Conservation (phyloP, 2,888 invertebrate species). For the Andrena minutula region DNA sequence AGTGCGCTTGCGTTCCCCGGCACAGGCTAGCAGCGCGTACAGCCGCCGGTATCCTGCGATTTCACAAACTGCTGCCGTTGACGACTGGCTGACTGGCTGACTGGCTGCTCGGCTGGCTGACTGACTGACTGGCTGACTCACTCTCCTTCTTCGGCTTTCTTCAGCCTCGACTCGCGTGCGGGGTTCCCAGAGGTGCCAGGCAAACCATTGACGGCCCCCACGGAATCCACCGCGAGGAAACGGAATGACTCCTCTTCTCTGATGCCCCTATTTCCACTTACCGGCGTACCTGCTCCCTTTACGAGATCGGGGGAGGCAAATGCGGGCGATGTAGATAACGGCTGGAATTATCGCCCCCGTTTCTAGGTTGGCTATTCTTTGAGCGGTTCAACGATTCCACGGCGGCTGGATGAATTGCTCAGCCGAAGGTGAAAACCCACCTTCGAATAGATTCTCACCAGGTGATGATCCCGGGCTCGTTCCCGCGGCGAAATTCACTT, state of each 20-base stretch:
- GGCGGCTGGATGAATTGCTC: not conserved
- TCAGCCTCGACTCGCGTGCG: constrained; percentile 69
- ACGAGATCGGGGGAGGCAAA: constrained; percentile 8
- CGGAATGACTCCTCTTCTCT: constrained; percentile 8
- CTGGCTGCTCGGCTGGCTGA: constrained; percentile 47
- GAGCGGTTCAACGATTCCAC: not conserved
- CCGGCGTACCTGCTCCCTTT: constrained; percentile 6
- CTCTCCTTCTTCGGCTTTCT: constrained; percentile 44
- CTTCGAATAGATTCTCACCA: not conserved
- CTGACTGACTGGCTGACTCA: constrained; percentile 54
- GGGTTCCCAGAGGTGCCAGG: constrained; percentile 46
- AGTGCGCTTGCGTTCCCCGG: constrained; percentile 78
- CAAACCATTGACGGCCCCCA: not conserved
- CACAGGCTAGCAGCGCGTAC: constrained; percentile 66
- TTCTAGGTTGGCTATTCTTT: not conserved
- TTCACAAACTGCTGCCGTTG: constrained; percentile 73
- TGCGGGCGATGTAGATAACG: constrained; percentile 27
- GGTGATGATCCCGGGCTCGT: not conserved
- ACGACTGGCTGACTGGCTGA: constrained; percentile 47
- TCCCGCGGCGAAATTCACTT: too few species aligned
- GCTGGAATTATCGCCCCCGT: constrained; percentile 3
- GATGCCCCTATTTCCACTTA: not conserved
- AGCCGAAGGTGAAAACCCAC: not conserved
- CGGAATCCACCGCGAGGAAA: constrained; percentile 28
- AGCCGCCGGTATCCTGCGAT: constrained; percentile 70